Conservation (phyloP, 2,797 vertebrate genomes). For the Gouania willdenowi region DNA sequence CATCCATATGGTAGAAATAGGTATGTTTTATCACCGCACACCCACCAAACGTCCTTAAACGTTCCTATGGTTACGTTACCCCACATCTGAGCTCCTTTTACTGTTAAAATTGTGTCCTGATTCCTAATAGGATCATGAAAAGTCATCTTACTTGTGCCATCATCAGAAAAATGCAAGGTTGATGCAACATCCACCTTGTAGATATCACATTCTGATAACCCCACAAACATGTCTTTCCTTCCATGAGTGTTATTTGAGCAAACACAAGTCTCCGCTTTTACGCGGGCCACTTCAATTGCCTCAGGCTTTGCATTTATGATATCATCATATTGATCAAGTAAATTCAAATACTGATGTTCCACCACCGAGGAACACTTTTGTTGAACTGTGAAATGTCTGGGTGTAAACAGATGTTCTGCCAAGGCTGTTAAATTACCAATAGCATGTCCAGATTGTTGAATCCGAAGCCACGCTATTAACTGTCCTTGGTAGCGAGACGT, state of each 20-base stretch:
- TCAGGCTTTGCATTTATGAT: background rate
- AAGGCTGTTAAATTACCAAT: too few relatives aligned
- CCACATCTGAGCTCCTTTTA: background rate
- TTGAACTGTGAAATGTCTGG: too few relatives aligned
- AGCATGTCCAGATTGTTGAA: too few relatives aligned
- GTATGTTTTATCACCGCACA: background rate
- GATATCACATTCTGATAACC: background rate
- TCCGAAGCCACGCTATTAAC: too few relatives aligned
- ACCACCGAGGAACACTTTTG: too few relatives aligned
- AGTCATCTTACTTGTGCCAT: background rate
- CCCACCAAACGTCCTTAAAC: background rate
- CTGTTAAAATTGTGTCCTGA: background rate
- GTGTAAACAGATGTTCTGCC: too few relatives aligned
- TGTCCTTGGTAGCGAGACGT: too few relatives aligned
- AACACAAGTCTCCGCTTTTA: background rate
- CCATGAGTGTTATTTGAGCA: background rate
- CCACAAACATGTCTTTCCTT: background rate
- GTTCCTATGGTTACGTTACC: background rate
- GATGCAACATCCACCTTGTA: background rate
- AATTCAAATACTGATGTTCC: too few relatives aligned
- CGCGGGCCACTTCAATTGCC: background rate
- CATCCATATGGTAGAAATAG: background rate
- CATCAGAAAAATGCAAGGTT: background rate
- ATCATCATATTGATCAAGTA: too few relatives aligned
- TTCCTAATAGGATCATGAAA: background rate